A percentile compares a stretch with the other conserved stretches of the same genome.
Conservation (phyloP, 2,113 vertebrate genomes). For the Neodontobutis hainanensis region DNA sequence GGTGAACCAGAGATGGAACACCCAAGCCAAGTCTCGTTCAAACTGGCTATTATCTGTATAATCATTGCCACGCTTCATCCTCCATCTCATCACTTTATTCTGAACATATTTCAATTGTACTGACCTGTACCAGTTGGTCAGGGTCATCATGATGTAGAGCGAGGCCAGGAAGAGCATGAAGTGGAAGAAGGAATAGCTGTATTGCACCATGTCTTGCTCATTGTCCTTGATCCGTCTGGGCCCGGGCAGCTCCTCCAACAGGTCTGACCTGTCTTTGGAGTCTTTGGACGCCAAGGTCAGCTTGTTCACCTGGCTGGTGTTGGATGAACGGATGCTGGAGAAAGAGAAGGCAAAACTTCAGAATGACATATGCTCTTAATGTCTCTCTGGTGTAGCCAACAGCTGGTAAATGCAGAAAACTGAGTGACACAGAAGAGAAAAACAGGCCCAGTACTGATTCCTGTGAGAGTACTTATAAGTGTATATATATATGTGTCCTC, state of each 20-base stretch:
- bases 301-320: constrained; percentile 92
- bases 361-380: not conserved
- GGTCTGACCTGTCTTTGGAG: constrained; percentile 35
- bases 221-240: constrained; percentile 84
- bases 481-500: not conserved
- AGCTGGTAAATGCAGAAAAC: no score
- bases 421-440: not conserved
- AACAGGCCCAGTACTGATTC: not conserved
- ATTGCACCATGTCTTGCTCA: constrained; percentile 87
- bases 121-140: constrained; percentile 97
- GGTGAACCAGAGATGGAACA: no score
- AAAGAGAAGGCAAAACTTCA: not conserved
- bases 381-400: no score
- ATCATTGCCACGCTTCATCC: no score
- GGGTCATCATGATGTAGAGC: constrained; percentile 97
- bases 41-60: no score
- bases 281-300: constrained; percentile 87
- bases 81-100: no score
- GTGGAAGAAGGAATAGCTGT: constrained; percentile 92
- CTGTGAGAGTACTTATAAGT: no score
- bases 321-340: constrained; percentile 90
- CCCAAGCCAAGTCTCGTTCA: no score
- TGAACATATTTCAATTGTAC: constrained; percentile 24
- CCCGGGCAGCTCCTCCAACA: constrained; percentile 64
- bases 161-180: constrained; percentile 91